Conservation (phyloP, 2,888 invertebrate genomes). For the Candidula unifasciata region DNA sequence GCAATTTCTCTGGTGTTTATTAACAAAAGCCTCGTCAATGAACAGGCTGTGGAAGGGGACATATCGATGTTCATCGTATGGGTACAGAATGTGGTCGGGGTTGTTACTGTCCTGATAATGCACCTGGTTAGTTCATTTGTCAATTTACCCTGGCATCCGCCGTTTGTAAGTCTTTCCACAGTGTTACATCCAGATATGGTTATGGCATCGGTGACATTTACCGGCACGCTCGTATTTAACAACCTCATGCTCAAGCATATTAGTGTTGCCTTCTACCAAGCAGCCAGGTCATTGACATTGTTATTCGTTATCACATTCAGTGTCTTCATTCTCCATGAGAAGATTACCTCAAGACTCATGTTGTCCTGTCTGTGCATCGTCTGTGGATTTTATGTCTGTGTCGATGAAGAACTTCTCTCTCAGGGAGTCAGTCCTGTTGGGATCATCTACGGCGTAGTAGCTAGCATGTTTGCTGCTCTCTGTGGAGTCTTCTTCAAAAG, state of each 20-base stretch:
- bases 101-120: slow-evolving; percentile 62
- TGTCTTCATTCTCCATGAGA: slow-evolving; percentile 66
- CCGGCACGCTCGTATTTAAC: slow-evolving; percentile 74
- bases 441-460: slow-evolving; percentile 74
- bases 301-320: slow-evolving; percentile 76
- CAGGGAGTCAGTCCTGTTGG: slow-evolving; percentile 74
- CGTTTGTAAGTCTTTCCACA: slow-evolving; percentile 3
- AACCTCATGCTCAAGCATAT: slow-evolving; percentile 77
- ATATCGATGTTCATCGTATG: slow-evolving; percentile 76
- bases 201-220: slow-evolving; percentile 69
- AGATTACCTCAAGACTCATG: slow-evolving; percentile 62
- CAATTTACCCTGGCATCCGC: not conserved
- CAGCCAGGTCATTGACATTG: slow-evolving; percentile 76
- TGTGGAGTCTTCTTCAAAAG: slow-evolving; percentile 76
- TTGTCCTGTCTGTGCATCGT: slow-evolving; percentile 73
- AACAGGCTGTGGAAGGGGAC: slow-evolving; percentile 56
- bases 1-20: slow-evolving; percentile 96
- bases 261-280: slow-evolving; percentile 77
- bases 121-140: slow-evolving; percentile 57
- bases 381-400: slow-evolving; percentile 74
- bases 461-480: slow-evolving; percentile 75
- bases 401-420: slow-evolving; percentile 74
- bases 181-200: slow-evolving; percentile 63
- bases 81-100: slow-evolving; percentile 74
- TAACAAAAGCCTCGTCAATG: slow-evolving; percentile 86